phyloP scores from a whole-genome alignment of 1,140 invertebrate species.

The Globodera rostochiensis region DNA sequence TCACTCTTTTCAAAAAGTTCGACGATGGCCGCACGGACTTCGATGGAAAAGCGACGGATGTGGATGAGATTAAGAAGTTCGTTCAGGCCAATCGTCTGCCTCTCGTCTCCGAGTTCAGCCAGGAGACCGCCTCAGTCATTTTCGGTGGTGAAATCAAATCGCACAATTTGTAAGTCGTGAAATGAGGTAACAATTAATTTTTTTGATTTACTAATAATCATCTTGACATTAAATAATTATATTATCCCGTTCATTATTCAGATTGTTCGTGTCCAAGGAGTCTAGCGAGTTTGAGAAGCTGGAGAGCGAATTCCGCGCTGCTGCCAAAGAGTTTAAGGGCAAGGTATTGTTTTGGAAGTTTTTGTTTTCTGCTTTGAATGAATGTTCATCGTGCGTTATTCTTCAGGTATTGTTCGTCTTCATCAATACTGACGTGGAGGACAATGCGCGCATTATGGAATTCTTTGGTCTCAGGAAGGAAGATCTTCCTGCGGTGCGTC shows the following conservation, averaged over 20 bases:
- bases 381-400: neutral
- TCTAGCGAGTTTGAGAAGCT: slow-evolving; percentile 77
- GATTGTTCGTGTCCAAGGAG: slow-evolving; percentile 83
- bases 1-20: slow-evolving; percentile 87
- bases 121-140: slow-evolving; percentile 93
- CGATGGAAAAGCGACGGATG: slow-evolving; percentile 73
- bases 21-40: slow-evolving; percentile 86
- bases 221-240: no score
- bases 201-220: no score
- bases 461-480: slow-evolving; percentile 91
- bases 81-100: slow-evolving; percentile 83
- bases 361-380: neutral
- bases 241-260: neutral
- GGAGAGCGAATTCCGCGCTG: slow-evolving; percentile 70
- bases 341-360: slow-evolving; percentile 30
- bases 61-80: slow-evolving; percentile 80
- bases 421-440: slow-evolving; percentile 90
- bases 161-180: slow-evolving; percentile 75
- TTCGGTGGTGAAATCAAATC: slow-evolving; percentile 96
- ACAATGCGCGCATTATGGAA: slow-evolving; percentile 93
- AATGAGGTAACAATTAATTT: no score
- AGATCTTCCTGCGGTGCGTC: slow-evolving; percentile 85
- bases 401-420: slow-evolving; percentile 84
- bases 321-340: slow-evolving; percentile 82
- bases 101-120: slow-evolving; percentile 93